A percentile compares a stretch with the other conserved stretches of the same genome.
Evolutionary conservation across 2,113 vertebrate species (phyloP).

Genomic region (Monopterus albus): DNA sequence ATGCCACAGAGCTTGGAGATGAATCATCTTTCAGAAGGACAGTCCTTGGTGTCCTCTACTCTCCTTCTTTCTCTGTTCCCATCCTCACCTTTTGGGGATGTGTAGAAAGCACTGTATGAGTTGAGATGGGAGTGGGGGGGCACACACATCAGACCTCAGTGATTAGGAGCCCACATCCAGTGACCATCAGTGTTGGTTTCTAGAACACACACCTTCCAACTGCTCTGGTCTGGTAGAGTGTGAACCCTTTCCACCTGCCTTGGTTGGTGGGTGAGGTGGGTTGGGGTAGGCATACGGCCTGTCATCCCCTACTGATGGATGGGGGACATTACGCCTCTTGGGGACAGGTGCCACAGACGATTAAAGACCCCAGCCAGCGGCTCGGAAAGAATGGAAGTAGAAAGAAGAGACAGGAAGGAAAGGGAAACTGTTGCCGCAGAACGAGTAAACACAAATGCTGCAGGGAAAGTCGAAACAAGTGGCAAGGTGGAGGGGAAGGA

Average conservation of each 20-base stretch:
- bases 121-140: conserved; percentile 14
- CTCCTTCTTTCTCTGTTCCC: conserved; percentile 15
- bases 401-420: conserved; percentile 63
- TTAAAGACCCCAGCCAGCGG: conserved; percentile 81
- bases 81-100: conserved; percentile 19
- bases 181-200: conserved; percentile 66
- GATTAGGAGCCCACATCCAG: conserved; percentile 69
- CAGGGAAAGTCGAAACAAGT: conserved; percentile 57
- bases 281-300: conserved; percentile 39
- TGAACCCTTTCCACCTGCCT: conserved; percentile 56
- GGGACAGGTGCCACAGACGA: conserved; percentile 81
- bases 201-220: conserved; percentile 46
- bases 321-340: conserved; percentile 80
- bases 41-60: conserved; percentile 54
- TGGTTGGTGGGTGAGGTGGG: conserved; percentile 2
- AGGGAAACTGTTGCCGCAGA: conserved; percentile 77
- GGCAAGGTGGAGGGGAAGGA: conserved; percentile 32
- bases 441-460: conserved; percentile 78
- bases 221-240: conserved; percentile 51
- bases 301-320: conserved; percentile 80
- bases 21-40: conserved; percentile 44
- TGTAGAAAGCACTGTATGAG: conserved; percentile 35
- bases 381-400: conserved; percentile 78
- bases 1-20: conserved; percentile 21
- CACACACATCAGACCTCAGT: conserved; percentile 50